These are phyloP conservation scores for Diabrotica virgifera DNA, from an alignment of 1,140 invertebrate species.

Conservation along the genomic window DNA sequence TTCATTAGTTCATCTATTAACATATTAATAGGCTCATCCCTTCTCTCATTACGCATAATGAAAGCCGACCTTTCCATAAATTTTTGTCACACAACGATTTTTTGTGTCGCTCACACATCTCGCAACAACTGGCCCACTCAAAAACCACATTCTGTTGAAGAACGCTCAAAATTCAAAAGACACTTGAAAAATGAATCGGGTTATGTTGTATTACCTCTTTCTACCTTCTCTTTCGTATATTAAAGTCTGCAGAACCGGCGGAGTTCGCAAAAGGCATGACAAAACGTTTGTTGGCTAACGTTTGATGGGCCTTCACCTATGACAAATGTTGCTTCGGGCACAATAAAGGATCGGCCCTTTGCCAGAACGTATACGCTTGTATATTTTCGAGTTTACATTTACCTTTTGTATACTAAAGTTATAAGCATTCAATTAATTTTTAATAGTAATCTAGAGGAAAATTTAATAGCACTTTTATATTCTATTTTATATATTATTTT, in stretches of 20 bases:
- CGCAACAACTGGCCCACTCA: constrained; percentile 5
- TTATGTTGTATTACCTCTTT: neutral
- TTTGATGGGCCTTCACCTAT: constrained; percentile 6
- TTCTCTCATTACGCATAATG: no score
- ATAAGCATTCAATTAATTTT: no score
- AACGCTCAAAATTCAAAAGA: neutral
- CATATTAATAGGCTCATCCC: no score
- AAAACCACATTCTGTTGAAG: constrained; percentile 6
- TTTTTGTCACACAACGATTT: constrained; percentile 6
- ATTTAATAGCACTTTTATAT: no score
- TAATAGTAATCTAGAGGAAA: no score
- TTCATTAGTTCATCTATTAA: no score
- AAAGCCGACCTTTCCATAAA: neutral
- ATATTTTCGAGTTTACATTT: no score
- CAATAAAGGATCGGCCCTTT: no score
- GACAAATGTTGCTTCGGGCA: neutral
- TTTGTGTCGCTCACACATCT: neutral
- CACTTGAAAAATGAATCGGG: constrained; percentile 13
- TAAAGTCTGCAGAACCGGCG: constrained; percentile 3
- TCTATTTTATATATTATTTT: no score
- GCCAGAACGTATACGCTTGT: no score
- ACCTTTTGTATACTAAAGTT: no score
- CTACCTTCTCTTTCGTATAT: constrained; percentile 3
- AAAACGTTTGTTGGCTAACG: constrained; percentile 8
- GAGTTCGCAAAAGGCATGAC: neutral